Base-by-base conservation (phyloP, 2,888 invertebrate genomes). In the Drosophila falleni region DNA sequence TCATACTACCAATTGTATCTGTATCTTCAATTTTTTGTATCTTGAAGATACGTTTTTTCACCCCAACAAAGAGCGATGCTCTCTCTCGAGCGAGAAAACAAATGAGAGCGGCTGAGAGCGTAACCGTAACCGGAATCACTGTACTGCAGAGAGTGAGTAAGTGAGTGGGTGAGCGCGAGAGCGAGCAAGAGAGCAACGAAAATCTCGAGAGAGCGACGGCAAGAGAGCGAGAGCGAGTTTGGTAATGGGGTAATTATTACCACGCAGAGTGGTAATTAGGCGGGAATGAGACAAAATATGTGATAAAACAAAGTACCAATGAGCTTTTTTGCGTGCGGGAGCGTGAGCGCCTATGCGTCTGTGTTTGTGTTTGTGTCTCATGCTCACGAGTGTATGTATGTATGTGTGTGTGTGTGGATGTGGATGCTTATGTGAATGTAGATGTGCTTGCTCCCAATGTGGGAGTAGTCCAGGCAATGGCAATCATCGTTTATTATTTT, bases 241-340 rank as follows among this genome's bases (percentile, higher is more conserved):
- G 61, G 71, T 88, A 81, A 81, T 86, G 87, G 81, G 89, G 83
- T 89, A 84, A 84, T 84, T 84, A 84, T 83, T 88, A 76, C 72
- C 77, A 79, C 86, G 87, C 83, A 73, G 89, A 89, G 90, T 86
- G 90, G 90, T 84, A 84, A 84, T 84, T 89, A 84, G 80, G 83
- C 65, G 65, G 55, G 71, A 84, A 58, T 67, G 88, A 82, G 83
- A 84, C 71, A 60, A 64, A 42, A 60, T 69, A 68, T 79, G 39
- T 68, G 65, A 79, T 84, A 88, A 84, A 84, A 84, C 83, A 89
- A 88, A 86, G 76, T 85, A 73, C 76, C 80, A 72, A 71, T 71
- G 70, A 58, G 75, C 69, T 67, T 74, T 61, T 44, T 50, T 53
- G 58, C 66, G 44, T 64, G 58, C 50, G 62, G 59, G 54, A 78